Evolutionary conservation across 2,113 vertebrate species (phyloP).

Genomic region (Channa argus): DNA sequence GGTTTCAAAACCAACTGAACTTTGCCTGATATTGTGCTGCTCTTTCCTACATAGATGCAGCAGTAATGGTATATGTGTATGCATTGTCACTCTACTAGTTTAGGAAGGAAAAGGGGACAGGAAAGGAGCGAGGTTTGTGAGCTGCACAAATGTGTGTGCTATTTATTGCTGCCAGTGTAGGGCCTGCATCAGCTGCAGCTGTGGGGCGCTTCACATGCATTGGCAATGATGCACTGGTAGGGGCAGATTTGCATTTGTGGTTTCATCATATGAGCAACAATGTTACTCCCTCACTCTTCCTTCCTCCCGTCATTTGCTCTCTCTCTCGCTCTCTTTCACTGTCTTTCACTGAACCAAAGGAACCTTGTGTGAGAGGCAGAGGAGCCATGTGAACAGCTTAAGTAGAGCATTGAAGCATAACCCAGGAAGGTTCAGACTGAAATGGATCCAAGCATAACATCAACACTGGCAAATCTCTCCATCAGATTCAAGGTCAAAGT

Average conservation of each 20-base stretch:
- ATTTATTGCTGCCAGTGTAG: slow-evolving; percentile 75
- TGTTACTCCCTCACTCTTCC: slow-evolving; percentile 52
- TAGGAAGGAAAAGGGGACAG: slow-evolving; percentile 35
- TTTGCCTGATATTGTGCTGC: slow-evolving; percentile 2
- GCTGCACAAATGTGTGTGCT: slow-evolving; percentile 60
- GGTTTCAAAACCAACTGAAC: neutral
- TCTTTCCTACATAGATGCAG: slow-evolving; percentile 2
- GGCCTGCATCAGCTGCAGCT: slow-evolving; percentile 79
- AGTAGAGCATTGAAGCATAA: slow-evolving; percentile 54
- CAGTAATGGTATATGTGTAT: too few relatives aligned
- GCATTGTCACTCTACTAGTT: neutral
- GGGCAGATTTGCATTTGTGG: slow-evolving; percentile 79
- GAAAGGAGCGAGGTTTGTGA: slow-evolving; percentile 47
- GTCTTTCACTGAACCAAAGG: slow-evolving; percentile 37
- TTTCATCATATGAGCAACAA: slow-evolving; percentile 62
- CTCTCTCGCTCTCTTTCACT: slow-evolving; percentile 18
- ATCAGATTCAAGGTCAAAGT: slow-evolving; percentile 33
- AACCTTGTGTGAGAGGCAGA: slow-evolving; percentile 21
- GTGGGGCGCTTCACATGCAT: slow-evolving; percentile 75
- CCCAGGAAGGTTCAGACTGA: slow-evolving; percentile 48
- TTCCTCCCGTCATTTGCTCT: slow-evolving; percentile 21
- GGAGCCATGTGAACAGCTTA: slow-evolving; percentile 38
- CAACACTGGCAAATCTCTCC: slow-evolving; percentile 43
- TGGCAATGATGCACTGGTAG: slow-evolving; percentile 57
- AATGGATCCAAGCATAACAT: slow-evolving; percentile 55